Evolutionary conservation across 1,140 invertebrate genomes (phyloP).

Genomic region (Pseudomyrmex cubaensis): DNA sequence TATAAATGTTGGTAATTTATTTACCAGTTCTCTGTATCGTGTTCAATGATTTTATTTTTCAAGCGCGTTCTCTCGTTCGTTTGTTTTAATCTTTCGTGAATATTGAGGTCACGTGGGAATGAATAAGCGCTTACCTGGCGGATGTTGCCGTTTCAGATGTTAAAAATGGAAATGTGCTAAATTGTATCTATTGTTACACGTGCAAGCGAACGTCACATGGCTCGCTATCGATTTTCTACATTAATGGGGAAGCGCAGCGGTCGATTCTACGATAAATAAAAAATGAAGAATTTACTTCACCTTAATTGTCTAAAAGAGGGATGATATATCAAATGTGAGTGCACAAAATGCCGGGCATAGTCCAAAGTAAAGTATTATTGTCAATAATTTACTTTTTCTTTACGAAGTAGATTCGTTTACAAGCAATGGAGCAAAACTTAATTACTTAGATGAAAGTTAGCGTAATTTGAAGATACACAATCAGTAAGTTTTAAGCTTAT

Average conservation of each 20-base stretch:
- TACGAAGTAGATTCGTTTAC: constrained; percentile 3
- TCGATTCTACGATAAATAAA: not conserved
- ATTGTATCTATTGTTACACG: not conserved
- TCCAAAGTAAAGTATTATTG: constrained; percentile 30
- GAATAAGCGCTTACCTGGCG: not conserved
- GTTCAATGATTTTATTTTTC: too few relatives aligned
- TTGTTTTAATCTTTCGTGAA: too few relatives aligned
- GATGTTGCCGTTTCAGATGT: not conserved
- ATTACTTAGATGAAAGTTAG: not conserved
- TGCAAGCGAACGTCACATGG: not conserved
- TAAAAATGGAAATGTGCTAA: not conserved
- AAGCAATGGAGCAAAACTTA: not conserved
- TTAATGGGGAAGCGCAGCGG: not conserved
- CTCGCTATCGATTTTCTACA: not conserved
- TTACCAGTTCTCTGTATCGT: too few relatives aligned
- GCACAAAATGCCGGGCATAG: not conserved
- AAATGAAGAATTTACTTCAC: not conserved
- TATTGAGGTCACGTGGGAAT: too few relatives aligned
- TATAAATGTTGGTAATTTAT: too few relatives aligned
- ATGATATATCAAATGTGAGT: not conserved
- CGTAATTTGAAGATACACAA: not conserved
- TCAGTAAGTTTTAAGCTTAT: not conserved
- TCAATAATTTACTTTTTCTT: constrained; percentile 8
- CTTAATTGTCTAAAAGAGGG: not conserved
- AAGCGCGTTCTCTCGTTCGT: too few relatives aligned